Percentiles rank a stretch among this genome's conserved stretches.
phyloP scores from a whole-genome alignment of 2,113 vertebrate genomes.

The Xenopus laevis region DNA sequence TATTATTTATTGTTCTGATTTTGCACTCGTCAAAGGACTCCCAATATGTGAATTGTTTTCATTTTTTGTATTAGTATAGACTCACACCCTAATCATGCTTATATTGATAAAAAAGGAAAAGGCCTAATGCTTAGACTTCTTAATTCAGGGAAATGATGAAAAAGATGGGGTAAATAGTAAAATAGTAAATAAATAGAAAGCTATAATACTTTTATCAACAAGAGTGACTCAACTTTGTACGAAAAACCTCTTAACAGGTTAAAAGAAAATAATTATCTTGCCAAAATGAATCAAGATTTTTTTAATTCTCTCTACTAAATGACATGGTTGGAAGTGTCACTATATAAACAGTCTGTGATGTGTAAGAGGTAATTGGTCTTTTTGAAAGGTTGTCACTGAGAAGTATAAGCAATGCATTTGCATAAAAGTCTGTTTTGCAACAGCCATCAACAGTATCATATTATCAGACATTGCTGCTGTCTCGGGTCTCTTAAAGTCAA shows the following conservation, averaged over 20 bases:
- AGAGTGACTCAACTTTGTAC: neutral
- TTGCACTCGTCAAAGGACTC: too few relatives aligned
- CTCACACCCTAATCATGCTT: too few relatives aligned
- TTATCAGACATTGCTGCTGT: neutral
- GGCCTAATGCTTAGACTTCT: too few relatives aligned
- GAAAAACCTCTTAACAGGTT: neutral
- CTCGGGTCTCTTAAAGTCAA: too few relatives aligned
- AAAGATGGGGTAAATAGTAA: too few relatives aligned
- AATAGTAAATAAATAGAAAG: too few relatives aligned
- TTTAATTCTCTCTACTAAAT: neutral
- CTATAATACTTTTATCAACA: too few relatives aligned
- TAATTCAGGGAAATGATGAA: too few relatives aligned
- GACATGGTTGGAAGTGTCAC: neutral
- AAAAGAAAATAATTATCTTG: slow-evolving; percentile 1
- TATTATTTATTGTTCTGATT: too few relatives aligned
- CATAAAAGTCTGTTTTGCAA: neutral
- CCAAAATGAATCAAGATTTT: neutral
- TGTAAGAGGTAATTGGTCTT: neutral
- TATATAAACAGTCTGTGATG: neutral
- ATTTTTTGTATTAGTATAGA: too few relatives aligned
- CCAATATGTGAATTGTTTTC: too few relatives aligned
- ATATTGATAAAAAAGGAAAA: too few relatives aligned
- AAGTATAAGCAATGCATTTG: neutral
- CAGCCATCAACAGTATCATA: neutral
- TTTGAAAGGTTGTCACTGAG: neutral